Percentiles rank a stretch among this genome's conserved stretches.
phyloP scores from a whole-genome alignment of 2,888 invertebrate genomes.

The Idaea biselata region DNA sequence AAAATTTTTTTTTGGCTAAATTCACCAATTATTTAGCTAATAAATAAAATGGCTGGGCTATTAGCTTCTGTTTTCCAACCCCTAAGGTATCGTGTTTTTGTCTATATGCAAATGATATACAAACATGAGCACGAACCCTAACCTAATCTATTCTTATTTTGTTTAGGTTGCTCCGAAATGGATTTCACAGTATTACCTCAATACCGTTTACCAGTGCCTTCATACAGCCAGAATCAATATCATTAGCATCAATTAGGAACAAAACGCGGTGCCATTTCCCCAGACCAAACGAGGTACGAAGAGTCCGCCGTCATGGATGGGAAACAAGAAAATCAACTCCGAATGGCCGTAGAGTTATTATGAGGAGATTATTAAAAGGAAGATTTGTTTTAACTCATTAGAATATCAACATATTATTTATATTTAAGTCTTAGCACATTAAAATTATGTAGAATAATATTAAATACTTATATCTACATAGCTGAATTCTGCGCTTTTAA shows the following conservation, averaged over 20 bases:
- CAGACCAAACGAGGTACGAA: conserved; percentile 85
- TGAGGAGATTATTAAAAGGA: conserved; percentile 89
- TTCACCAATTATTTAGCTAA: not conserved
- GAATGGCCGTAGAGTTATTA: conserved; percentile 84
- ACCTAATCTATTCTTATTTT: not conserved
- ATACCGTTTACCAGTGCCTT: conserved; percentile 40
- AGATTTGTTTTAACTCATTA: conserved; percentile 85
- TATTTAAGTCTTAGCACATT: not conserved
- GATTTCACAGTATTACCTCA: conserved; percentile 43
- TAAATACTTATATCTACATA: too few relatives aligned
- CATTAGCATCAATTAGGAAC: conserved; percentile 57
- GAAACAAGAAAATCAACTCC: conserved; percentile 84
- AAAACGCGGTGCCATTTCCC: conserved; percentile 86
- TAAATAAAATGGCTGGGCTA: conserved; percentile 53
- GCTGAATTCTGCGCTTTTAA: too few relatives aligned
- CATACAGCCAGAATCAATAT: conserved; percentile 54
- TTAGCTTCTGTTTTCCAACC: conserved; percentile 58
- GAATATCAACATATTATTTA: conserved; percentile 20
- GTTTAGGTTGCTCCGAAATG: conserved; percentile 52
- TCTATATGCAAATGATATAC: not conserved
- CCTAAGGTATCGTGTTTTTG: conserved; percentile 43
- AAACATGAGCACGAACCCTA: not conserved
- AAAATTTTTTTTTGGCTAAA: not conserved
- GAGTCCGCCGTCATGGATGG: conserved; percentile 87
- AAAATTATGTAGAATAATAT: not conserved